These are phyloP conservation scores for Epinephelus awoara DNA, from an alignment of 2,797 vertebrate genomes.

Conservation along the genomic window DNA sequence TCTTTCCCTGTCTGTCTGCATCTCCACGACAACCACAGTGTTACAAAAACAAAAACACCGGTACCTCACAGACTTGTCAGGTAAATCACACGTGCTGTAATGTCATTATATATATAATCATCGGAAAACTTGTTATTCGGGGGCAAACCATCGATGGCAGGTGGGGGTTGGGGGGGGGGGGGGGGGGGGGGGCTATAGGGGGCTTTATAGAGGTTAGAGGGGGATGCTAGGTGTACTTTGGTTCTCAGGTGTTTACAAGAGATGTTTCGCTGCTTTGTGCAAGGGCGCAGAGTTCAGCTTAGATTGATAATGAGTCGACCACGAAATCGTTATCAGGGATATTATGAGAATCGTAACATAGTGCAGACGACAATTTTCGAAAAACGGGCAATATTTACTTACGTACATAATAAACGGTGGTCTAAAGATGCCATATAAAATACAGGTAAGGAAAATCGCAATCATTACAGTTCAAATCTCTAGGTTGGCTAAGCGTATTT, in stretches of 20 bases:
- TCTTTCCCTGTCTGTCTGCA: slow-evolving; percentile 62
- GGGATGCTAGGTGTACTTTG: slow-evolving; percentile 80
- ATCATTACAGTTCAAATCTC: slow-evolving; percentile 89
- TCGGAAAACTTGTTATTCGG: slow-evolving; percentile 61
- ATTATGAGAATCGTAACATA: slow-evolving; percentile 76
- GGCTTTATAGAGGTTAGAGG: slow-evolving; percentile 29
- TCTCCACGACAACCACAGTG: slow-evolving; percentile 63
- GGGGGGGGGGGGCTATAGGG: slow-evolving; percentile 23
- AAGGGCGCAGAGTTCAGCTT: slow-evolving; percentile 82
- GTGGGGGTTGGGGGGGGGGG: background rate
- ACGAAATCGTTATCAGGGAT: slow-evolving; percentile 66
- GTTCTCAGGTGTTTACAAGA: slow-evolving; percentile 80
- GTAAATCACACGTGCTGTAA: slow-evolving; percentile 76
- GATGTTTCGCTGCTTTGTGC: slow-evolving; percentile 82
- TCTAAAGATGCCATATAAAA: slow-evolving; percentile 88
- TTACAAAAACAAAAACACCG: slow-evolving; percentile 36
- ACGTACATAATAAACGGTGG: slow-evolving; percentile 85
- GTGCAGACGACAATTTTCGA: slow-evolving; percentile 81
- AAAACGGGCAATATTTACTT: slow-evolving; percentile 83
- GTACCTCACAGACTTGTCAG: slow-evolving; percentile 69
- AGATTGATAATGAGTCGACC: slow-evolving; percentile 63
- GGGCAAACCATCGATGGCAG: slow-evolving; percentile 48
- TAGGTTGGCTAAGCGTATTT: slow-evolving; percentile 88
- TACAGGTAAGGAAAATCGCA: slow-evolving; percentile 88
- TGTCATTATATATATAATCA: slow-evolving; percentile 61